A percentile compares a stretch with the other conserved stretches of the same genome.
Evolutionary conservation across 2,113 vertebrate genomes (phyloP).

Genomic region (Sturnus vulgaris): DNA sequence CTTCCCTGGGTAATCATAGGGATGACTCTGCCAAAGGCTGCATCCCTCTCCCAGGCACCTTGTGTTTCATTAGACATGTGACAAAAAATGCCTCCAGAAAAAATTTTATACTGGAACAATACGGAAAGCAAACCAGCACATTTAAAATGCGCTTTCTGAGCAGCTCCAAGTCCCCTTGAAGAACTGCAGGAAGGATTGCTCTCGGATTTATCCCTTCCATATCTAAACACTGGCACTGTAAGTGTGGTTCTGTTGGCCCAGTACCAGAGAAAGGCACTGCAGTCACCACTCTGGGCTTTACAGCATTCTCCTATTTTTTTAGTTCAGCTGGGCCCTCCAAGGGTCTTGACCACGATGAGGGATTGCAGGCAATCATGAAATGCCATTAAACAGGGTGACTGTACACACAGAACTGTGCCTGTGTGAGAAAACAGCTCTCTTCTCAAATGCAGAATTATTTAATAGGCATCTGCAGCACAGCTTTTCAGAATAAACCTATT

Average conservation of each 20-base stretch:
- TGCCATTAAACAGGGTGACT: background rate
- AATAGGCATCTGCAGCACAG: background rate
- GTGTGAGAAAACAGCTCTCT: background rate
- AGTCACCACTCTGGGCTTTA: background rate
- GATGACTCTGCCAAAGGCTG: background rate
- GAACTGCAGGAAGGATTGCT: background rate
- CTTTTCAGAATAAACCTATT: background rate
- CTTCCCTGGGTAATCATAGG: background rate
- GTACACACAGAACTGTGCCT: background rate
- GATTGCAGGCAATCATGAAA: background rate
- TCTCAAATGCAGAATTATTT: background rate
- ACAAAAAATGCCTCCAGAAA: background rate
- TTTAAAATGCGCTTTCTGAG: background rate
- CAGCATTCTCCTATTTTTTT: background rate
- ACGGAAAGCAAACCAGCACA: fast-evolving
- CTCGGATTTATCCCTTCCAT: fast-evolving
- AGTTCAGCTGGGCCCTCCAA: fast-evolving
- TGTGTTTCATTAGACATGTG: background rate
- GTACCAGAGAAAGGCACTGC: background rate
- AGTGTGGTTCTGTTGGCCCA: background rate
- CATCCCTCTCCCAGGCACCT: fast-evolving
- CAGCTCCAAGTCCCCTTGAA: background rate
- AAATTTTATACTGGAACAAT: background rate
- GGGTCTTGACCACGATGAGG: fast-evolving
- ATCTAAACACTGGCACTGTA: fast-evolving